Evolutionary conservation across 2,888 invertebrate genomes (phyloP).

Genomic region (Polydrusus cervinus): DNA sequence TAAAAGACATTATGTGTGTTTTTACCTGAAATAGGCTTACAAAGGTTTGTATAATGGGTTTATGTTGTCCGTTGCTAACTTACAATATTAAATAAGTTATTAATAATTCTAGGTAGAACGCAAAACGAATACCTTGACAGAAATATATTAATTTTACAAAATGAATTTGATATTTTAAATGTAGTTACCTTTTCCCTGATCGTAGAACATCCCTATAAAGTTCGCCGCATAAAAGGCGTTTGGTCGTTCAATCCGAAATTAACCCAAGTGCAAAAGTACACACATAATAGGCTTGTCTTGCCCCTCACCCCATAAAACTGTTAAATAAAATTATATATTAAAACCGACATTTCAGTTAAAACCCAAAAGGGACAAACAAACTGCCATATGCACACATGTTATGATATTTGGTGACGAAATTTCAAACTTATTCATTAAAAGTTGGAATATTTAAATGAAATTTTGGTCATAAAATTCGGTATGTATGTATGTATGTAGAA

Average conservation of each 20-base stretch:
- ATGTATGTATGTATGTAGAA: neutral
- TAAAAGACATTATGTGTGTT: too few relatives aligned
- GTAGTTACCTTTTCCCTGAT: too few relatives aligned
- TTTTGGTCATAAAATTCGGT: neutral
- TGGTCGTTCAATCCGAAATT: neutral
- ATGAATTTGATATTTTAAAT: too few relatives aligned
- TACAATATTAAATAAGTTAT: too few relatives aligned
- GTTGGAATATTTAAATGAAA: conserved; percentile 1
- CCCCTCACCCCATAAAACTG: conserved; percentile 34
- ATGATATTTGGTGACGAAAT: neutral
- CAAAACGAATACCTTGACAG: too few relatives aligned
- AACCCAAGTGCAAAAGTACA: neutral
- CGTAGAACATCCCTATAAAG: neutral
- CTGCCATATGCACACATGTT: neutral
- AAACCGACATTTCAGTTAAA: conserved; percentile 9
- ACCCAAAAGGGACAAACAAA: conserved; percentile 11
- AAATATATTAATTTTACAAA: too few relatives aligned
- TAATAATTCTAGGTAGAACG: too few relatives aligned
- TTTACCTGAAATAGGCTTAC: too few relatives aligned
- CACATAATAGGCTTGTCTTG: conserved; percentile 38
- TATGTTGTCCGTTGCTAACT: too few relatives aligned
- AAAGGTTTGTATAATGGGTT: too few relatives aligned
- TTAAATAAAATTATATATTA: conserved; percentile 39
- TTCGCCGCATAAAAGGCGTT: neutral
- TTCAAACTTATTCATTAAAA: conserved; percentile 20